Evolutionary conservation across 2,113 vertebrate genomes (phyloP).

Genomic region (Actenoides lindsayi): DNA sequence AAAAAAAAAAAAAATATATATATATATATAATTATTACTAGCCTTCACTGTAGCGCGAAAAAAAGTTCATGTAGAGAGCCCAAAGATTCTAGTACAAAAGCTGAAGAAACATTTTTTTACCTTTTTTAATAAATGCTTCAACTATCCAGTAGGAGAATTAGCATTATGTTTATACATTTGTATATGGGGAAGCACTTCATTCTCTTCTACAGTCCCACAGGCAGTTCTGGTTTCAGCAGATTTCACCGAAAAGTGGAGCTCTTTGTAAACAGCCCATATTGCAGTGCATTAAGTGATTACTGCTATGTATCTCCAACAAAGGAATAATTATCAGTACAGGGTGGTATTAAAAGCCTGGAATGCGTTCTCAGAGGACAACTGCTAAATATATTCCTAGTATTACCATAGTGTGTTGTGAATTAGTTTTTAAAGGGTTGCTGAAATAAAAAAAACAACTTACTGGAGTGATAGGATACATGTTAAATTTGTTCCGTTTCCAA

Average conservation of each 20-base stretch:
- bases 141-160: not conserved
- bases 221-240: not conserved
- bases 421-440: not conserved
- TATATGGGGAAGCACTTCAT: not conserved
- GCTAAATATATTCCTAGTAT: not conserved
- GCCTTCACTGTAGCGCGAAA: not conserved
- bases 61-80: not conserved
- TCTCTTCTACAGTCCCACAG: not conserved
- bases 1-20: not conserved
- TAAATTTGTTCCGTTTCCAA: not conserved
- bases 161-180: not conserved
- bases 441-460: not conserved
- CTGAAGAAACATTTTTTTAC: not conserved
- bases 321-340: not conserved
- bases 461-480: not conserved
- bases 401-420: not conserved
- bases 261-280: not conserved
- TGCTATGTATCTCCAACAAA: not conserved
- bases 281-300: not conserved
- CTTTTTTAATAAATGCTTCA: not conserved
- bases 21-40: no score
- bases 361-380: not conserved
- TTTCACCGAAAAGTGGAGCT: not conserved
- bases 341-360: not conserved
- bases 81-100: not conserved